Base-by-base conservation (phyloP, 1,140 invertebrate genomes). In the Micrasema minimum region DNA sequence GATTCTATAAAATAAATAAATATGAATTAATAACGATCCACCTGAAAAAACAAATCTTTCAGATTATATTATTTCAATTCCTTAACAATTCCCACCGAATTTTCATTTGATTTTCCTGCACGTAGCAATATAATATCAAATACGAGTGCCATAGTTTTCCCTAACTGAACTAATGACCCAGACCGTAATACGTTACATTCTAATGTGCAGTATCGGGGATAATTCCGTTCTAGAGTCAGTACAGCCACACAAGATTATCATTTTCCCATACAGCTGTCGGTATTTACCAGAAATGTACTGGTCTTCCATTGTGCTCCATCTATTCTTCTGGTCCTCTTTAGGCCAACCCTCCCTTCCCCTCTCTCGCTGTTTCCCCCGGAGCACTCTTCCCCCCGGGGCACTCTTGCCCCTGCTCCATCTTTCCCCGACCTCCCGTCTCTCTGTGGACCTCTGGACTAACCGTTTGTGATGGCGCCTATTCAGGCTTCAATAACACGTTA, bases 201-300 rank as follows among this genome's bases (percentile, higher is more conserved):
- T n/a, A n/a, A n/a, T n/a, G n/a, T n/a, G n/a, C n/a, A n/a, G n/a
- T n/a, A n/a, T n/a, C n/a, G n/a, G n/a, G n/a, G n/a, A n/a, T n/a
- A n/a, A n/a, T n/a, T n/a, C n/a, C 26, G 50, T 51, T 51, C 22
- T 23, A 3, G n/a, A 51, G 18, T n/a, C 53, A 57, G 23, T 35
- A 14, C 7, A 35, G 37, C 31, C n/a, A 35, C 18, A 35, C 37
- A 35, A 35, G 51, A 55, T 55, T 14, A 55, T 55, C 51, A 55
- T 31, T 55, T 55, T 55, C 31, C 12, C 51, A 55, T 35, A 64
- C 20, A 48, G 41, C 45, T 48, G 61, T 46, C 61, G 43, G 41
- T 64, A 64, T 48, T 64, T 64, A 64, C 31, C 41, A 64, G 61
- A 48, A 64, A 26, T 48, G 61, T 64, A 35, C 45, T 48, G 61